phyloP scores from a whole-genome alignment of 2,888 invertebrate species.

The Perizoma flavofasciatum region DNA sequence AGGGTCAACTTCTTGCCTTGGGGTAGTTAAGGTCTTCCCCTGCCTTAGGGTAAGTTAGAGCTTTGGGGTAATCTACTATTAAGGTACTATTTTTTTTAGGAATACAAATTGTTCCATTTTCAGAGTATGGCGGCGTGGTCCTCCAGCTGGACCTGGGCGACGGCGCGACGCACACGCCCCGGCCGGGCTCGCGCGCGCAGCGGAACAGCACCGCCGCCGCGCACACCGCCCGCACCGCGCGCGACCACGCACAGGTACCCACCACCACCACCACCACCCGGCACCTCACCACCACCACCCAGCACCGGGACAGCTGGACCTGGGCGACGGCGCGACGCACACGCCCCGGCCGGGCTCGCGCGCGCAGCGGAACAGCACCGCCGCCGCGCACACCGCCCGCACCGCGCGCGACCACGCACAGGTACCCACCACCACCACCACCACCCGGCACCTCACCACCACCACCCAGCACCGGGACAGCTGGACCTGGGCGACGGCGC shows the following conservation, averaged over 20 bases:
- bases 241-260: conserved; percentile 39
- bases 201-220: conserved; percentile 50
- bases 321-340: conserved; percentile 93
- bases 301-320: conserved; percentile 93
- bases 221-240: conserved; percentile 29
- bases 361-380: conserved; percentile 54
- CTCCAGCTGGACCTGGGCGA: conserved; percentile 94
- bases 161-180: conserved; percentile 87
- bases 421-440: too few species aligned
- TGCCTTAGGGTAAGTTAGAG: too few species aligned
- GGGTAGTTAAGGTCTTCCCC: too few species aligned
- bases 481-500: conserved; percentile 94
- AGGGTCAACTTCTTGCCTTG: too few species aligned
- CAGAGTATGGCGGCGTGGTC: conserved; percentile 74
- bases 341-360: conserved; percentile 69
- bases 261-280: background rate
- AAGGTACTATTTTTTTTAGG: too few species aligned
- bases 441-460: too few species aligned
- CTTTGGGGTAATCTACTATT: too few species aligned
- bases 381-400: background rate
- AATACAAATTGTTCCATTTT: background rate
- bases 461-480: too few species aligned
- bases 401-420: background rate
- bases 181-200: conserved; percentile 62
- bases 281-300: too few species aligned